phyloP scores from a whole-genome alignment of 2,113 vertebrate genomes.

The Ivindomyrus marchei region DNA sequence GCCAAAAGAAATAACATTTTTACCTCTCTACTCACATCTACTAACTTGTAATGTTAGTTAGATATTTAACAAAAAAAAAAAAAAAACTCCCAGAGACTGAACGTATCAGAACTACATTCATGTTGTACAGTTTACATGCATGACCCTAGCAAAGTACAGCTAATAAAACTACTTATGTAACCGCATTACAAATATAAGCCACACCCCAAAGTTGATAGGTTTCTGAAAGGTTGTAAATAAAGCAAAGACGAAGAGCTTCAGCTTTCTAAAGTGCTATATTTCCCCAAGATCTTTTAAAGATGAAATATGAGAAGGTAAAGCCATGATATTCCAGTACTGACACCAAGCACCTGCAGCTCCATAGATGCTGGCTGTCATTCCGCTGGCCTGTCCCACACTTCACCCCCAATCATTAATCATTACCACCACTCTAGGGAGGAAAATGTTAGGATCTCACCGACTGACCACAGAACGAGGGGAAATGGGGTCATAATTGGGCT shows the following conservation, averaged over 20 bases:
- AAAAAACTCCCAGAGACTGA: not conserved
- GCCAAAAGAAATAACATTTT: not conserved
- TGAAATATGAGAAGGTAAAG: not conserved
- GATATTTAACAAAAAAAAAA: not conserved
- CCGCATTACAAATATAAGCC: not conserved
- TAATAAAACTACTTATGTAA: not conserved
- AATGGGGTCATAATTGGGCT: not conserved
- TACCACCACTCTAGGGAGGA: not conserved
- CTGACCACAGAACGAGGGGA: not conserved
- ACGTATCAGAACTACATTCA: not conserved
- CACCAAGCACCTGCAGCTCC: not conserved
- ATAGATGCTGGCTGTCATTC: not conserved
- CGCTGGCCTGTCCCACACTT: not conserved
- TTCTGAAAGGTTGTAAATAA: not conserved
- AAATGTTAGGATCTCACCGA: not conserved
- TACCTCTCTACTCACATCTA: not conserved
- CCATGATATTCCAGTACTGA: not conserved
- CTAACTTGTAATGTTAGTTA: not conserved
- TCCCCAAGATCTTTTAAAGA: not conserved
- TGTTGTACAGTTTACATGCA: not conserved
- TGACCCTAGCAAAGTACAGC: not conserved
- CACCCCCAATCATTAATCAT: not conserved
- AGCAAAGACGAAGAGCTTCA: not conserved
- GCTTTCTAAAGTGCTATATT: not conserved
- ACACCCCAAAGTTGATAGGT: not conserved